phyloP scores from a whole-genome alignment of 2,113 vertebrate species.

The Oxygymnocypris stewartii region DNA sequence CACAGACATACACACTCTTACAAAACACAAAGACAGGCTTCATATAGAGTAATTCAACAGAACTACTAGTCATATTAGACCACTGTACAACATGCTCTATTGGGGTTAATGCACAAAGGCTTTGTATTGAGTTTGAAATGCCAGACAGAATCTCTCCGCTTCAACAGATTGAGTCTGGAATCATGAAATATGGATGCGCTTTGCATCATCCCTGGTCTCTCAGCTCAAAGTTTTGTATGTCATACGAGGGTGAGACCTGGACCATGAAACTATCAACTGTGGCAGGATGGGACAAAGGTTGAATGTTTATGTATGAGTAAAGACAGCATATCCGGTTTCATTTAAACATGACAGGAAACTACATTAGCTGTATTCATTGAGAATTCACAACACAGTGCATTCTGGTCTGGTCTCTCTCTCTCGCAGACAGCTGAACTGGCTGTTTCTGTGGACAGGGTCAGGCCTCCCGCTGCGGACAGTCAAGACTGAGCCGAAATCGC shows the following conservation, averaged over 20 bases:
- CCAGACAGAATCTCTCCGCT: conserved; percentile 16
- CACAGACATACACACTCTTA: conserved; percentile 38
- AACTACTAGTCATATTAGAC: background rate
- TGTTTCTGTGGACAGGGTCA: conserved; percentile 49
- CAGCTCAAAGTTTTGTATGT: conserved; percentile 20
- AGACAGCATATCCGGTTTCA: background rate
- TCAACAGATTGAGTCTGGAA: conserved; percentile 63
- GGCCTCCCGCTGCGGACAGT: conserved; percentile 42
- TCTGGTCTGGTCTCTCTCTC: background rate
- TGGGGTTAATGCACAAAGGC: background rate
- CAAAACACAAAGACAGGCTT: conserved; percentile 17
- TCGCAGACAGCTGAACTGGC: conserved; percentile 25
- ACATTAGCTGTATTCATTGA: conserved; percentile 16
- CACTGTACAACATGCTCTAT: background rate
- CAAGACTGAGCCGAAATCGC: conserved; percentile 60
- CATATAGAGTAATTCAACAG: conserved; percentile 29
- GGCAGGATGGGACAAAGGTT: background rate
- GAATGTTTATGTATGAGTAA: background rate
- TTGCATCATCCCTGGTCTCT: conserved; percentile 46
- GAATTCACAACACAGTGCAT: conserved; percentile 9
- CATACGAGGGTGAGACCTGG: background rate
- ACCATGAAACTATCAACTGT: background rate
- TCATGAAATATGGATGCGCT: conserved; percentile 56
- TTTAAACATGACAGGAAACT: conserved; percentile 18
- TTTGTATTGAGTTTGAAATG: conserved; percentile 28